Base-by-base conservation (phyloP, 1,140 invertebrate species). In the Drosophila leontia region DNA sequence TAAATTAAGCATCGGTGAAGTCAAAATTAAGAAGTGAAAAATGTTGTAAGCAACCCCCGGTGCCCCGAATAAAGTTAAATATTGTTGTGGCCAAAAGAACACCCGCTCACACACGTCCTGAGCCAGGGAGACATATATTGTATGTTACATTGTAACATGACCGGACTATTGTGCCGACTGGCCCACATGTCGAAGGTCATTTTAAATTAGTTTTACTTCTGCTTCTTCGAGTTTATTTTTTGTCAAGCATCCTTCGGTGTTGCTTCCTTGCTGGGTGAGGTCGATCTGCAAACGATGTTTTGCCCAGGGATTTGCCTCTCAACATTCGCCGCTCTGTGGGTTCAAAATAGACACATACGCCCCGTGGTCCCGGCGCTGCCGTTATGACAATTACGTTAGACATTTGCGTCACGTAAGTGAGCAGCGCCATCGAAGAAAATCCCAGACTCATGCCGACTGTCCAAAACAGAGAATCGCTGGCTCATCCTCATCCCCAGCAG, bases 341-440 rank as follows among this genome's bases (percentile, higher is more conserved):
- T 57, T 44, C 26, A 70, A 70, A 70, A 70, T 42, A 68, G 48
- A 37, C 50, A 37, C 63, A 78, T 57, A 57, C 47, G 58, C 55
- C 42, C 47, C 45, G 75, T 65, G 70, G 77, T 65, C 53, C 75
- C 65, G 15, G 35, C 15, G 65, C 44, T 39, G 45, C 29, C 62
- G 75, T 86, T 87, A 83, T 87, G 83, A 87, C 80, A 80, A 86
- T 82, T 86, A 87, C 80, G 76, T 87, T 83, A 88, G 75, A 63
- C 71, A 87, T 86, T 86, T 86, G 76, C 83, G 76, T 77, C 79
- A 87, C 83, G 83, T 80, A 79, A 80, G 76, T 65, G 60, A 67
- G 65, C 53, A 61, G 29, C 47, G 37, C 19, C 59, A 48, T 37
- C 56, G 44, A 61, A 63, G 65, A 70, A 84, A 87, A 86, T 80